phyloP scores from a whole-genome alignment of 2,888 invertebrate species.

The Pyralis farinalis region DNA sequence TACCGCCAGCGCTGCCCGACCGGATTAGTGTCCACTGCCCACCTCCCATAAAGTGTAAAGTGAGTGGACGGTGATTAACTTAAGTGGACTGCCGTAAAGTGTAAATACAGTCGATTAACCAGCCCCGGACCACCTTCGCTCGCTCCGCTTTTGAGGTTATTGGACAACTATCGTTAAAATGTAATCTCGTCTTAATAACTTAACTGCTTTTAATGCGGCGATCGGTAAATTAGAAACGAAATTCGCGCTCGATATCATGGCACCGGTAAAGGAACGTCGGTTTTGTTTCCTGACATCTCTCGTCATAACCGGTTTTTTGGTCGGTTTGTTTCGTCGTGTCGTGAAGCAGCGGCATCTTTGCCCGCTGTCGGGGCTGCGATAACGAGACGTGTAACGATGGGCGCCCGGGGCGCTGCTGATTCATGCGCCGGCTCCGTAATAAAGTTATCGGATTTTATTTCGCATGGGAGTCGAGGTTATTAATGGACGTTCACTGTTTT shows the following conservation, averaged over 20 bases:
- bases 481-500: slow-evolving; percentile 14
- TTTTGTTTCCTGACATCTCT: slow-evolving; percentile 9
- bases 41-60: slow-evolving; percentile 19
- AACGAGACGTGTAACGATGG: slow-evolving; percentile 16
- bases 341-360: slow-evolving; percentile 13
- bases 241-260: slow-evolving; percentile 13
- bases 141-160: slow-evolving; percentile 25
- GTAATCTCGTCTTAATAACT: slow-evolving; percentile 27
- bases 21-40: slow-evolving; percentile 14
- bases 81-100: slow-evolving; percentile 23
- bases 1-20: slow-evolving; percentile 11
- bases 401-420: slow-evolving; percentile 29
- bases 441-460: slow-evolving; percentile 31
- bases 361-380: slow-evolving; percentile 5
- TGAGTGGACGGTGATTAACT: slow-evolving; percentile 22
- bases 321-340: slow-evolving; percentile 3
- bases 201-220: slow-evolving; percentile 18
- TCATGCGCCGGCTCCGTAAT: slow-evolving; percentile 33
- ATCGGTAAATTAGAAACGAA: slow-evolving; percentile 17
- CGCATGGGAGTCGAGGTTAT: slow-evolving; percentile 28
- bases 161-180: slow-evolving; percentile 26
- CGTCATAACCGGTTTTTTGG: slow-evolving; percentile 10
- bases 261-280: slow-evolving; percentile 4
- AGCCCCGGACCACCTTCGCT: slow-evolving; percentile 25
- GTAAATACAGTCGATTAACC: slow-evolving; percentile 25